Evolutionary conservation across 2,113 vertebrate species (phyloP).

Genomic region (Edolisoma coerulescens): DNA sequence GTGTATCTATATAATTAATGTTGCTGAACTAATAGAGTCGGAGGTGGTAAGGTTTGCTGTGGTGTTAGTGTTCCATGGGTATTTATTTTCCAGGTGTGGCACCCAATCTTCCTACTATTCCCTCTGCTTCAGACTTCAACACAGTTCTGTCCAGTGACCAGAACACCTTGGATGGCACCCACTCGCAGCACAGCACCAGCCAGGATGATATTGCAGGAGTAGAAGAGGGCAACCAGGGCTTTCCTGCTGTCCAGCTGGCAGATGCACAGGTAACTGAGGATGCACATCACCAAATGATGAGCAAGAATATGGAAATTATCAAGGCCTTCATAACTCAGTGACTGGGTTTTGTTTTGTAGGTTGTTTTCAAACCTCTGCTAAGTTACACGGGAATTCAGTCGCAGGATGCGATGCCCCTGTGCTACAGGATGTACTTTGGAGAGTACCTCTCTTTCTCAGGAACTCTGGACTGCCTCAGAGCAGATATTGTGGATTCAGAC

Average conservation of each 20-base stretch:
- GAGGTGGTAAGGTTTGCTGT: not conserved
- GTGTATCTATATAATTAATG: not conserved
- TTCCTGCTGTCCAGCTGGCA: slow-evolving; percentile 95
- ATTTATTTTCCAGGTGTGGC: slow-evolving; percentile 76
- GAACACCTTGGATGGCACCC: slow-evolving; percentile 94
- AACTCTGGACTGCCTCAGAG: slow-evolving; percentile 91
- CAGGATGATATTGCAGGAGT: slow-evolving; percentile 91
- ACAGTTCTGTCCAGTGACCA: slow-evolving; percentile 94
- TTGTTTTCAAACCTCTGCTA: slow-evolving; percentile 95
- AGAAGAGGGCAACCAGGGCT: slow-evolving; percentile 91
- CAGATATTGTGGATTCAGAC: slow-evolving; percentile 97
- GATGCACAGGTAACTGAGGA: slow-evolving; percentile 86
- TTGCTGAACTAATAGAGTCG: not conserved
- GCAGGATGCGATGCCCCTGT: slow-evolving; percentile 88
- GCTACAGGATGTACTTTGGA: slow-evolving; percentile 97
- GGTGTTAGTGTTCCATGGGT: slow-evolving; percentile 37
- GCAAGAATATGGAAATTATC: not conserved
- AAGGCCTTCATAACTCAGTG: not conserved
- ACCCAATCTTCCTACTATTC: slow-evolving; percentile 93
- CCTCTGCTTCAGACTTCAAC: slow-evolving; percentile 96
- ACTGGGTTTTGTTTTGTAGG: slow-evolving; percentile 70
- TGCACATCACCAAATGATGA: not conserved
- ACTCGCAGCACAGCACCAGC: slow-evolving; percentile 95
- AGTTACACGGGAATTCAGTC: slow-evolving; percentile 93
- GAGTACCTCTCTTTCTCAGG: slow-evolving; percentile 97